Evolutionary conservation across 2,888 invertebrate genomes (phyloP).

Genomic region (Balanococcus diminutus): DNA sequence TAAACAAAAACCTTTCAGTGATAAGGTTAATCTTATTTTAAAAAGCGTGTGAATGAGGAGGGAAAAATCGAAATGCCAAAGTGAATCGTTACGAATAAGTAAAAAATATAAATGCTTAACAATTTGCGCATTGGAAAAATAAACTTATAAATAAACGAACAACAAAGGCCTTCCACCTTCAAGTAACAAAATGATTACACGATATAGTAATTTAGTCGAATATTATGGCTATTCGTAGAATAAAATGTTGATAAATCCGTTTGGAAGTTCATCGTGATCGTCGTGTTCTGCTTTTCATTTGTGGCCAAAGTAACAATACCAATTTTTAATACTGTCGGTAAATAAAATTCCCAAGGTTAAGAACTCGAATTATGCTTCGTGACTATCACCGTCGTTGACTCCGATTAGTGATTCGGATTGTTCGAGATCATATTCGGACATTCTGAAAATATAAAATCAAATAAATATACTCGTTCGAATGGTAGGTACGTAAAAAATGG

Average conservation of each 20-base stretch:
- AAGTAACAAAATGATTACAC: no score
- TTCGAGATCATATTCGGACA: slow-evolving; percentile 54
- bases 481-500: no score
- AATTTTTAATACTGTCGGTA: background rate
- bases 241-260: no score
- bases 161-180: no score
- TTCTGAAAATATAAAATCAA: background rate
- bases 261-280: background rate
- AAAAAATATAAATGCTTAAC: background rate
- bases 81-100: background rate
- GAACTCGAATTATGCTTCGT: slow-evolving; percentile 43
- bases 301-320: background rate
- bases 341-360: slow-evolving; percentile 10
- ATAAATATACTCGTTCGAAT: no score
- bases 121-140: background rate
- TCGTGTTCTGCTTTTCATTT: background rate
- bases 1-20: no score
- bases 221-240: no score
- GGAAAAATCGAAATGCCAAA: background rate
- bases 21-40: background rate
- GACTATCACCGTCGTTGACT: slow-evolving; percentile 45
- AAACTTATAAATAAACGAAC: background rate
- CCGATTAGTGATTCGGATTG: slow-evolving; percentile 52
- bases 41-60: background rate
- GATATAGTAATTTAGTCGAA: background rate